phyloP scores from a whole-genome alignment of 1,140 invertebrate genomes.

The Cephus cinctus region DNA sequence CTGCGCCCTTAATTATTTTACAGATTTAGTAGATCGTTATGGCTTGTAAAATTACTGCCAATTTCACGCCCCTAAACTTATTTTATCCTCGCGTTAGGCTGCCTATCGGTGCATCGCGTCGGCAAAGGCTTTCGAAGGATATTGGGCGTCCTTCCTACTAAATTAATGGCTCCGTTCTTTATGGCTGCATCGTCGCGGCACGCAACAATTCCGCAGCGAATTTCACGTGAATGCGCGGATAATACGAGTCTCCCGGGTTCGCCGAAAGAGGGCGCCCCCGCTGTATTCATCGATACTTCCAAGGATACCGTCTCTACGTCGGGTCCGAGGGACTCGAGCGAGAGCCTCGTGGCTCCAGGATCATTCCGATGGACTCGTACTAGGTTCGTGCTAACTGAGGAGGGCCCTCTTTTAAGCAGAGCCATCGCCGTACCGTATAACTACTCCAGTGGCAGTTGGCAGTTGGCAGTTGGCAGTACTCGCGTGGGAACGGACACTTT shows the following conservation, averaged over 20 bases:
- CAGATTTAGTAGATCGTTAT: slow-evolving; percentile 59
- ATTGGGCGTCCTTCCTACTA: slow-evolving; percentile 49
- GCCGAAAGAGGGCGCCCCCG: too few species aligned
- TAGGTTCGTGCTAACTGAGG: too few species aligned
- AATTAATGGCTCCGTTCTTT: slow-evolving; percentile 54
- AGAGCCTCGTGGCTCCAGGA: too few species aligned
- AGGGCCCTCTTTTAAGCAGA: too few species aligned
- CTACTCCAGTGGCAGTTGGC: too few species aligned
- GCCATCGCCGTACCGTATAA: too few species aligned
- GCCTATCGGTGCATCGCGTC: slow-evolving; percentile 35
- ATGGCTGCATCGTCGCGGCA: slow-evolving; percentile 44
- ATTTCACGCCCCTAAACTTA: slow-evolving; percentile 56
- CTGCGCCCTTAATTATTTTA: slow-evolving; percentile 58
- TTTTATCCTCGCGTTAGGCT: slow-evolving; percentile 45
- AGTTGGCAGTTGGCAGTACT: too few species aligned
- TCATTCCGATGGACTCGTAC: too few species aligned
- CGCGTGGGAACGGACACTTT: too few species aligned
- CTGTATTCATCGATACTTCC: too few species aligned
- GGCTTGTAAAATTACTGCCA: slow-evolving; percentile 58
- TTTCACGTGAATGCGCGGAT: slow-evolving; percentile 42
- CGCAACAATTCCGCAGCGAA: slow-evolving; percentile 50
- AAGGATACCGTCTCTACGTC: too few species aligned
- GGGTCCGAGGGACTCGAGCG: too few species aligned
- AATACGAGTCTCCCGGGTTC: slow-evolving; percentile 29
- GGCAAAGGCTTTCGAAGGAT: slow-evolving; percentile 32